These are phyloP conservation scores for Gila robusta DNA, from an alignment of 2,797 vertebrate genomes.

Conservation along the genomic window DNA sequence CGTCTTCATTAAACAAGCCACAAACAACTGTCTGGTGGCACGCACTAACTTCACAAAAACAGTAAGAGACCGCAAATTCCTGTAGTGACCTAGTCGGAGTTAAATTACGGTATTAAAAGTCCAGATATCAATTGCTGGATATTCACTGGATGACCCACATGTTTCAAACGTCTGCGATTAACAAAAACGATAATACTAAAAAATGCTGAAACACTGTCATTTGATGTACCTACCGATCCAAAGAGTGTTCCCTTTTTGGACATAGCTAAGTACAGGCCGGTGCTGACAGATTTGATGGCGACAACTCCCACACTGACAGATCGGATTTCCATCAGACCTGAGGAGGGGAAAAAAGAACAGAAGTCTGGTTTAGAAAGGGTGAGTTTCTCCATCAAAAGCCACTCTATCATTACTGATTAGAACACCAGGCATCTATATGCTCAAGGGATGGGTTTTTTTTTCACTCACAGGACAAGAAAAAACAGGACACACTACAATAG, in stretches of 20 bases:
- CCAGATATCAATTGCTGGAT: neutral
- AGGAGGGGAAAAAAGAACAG: conserved; percentile 68
- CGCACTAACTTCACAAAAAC: conserved; percentile 63
- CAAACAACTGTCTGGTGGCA: conserved; percentile 75
- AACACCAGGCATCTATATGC: conserved; percentile 69
- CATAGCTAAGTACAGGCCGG: conserved; percentile 94
- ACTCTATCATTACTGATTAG: conserved; percentile 75
- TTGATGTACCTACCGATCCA: conserved; percentile 89
- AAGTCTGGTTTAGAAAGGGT: conserved; percentile 73
- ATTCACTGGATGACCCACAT: neutral
- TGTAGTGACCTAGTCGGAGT: neutral
- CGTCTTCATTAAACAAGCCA: conserved; percentile 60
- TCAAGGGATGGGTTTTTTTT: conserved; percentile 53
- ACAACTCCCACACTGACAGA: conserved; percentile 91
- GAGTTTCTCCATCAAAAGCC: conserved; percentile 75
- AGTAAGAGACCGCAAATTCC: neutral
- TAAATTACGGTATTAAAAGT: neutral
- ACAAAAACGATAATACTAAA: neutral
- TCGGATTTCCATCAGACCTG: conserved; percentile 95
- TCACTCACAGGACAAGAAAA: conserved; percentile 47
- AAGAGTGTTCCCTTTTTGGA: conserved; percentile 91
- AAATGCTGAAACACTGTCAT: conserved; percentile 45
- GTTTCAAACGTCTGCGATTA: neutral
- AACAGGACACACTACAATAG: conserved; percentile 50
- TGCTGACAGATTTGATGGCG: conserved; percentile 92